phyloP scores from a whole-genome alignment of 2,888 invertebrate genomes.

The Torymus aiolomorphi region DNA sequence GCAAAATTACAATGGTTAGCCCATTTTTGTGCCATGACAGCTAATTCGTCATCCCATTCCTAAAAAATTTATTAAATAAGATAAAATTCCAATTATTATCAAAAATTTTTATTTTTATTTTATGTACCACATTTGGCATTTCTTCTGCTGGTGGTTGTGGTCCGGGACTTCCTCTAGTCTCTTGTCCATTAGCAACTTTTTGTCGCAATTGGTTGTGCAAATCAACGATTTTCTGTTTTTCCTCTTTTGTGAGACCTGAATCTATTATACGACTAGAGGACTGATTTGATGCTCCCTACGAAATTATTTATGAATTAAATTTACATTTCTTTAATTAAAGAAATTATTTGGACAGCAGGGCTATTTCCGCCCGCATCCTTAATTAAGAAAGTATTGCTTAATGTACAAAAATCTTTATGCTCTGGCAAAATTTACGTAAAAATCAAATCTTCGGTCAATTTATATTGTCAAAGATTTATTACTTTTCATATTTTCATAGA shows the following conservation, averaged over 20 bases:
- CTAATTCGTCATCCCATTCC: conserved; percentile 72
- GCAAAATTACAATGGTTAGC: conserved; percentile 74
- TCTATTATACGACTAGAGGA: no score
- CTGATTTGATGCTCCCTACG: no score
- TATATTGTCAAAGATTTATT: no score
- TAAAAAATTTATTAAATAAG: conserved; percentile 37
- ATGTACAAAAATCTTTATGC: no score
- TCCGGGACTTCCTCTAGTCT: conserved; percentile 60
- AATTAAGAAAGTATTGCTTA: no score
- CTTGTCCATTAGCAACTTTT: conserved; percentile 59
- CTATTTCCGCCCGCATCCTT: no score
- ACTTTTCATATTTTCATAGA: no score
- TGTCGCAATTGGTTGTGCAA: conserved; percentile 60
- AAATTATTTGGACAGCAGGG: no score
- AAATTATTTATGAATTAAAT: no score
- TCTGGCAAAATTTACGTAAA: no score
- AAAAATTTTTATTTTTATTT: neutral
- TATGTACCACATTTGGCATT: conserved; percentile 45
- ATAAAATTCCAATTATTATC: neutral
- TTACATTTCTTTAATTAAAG: no score
- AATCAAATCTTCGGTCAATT: no score
- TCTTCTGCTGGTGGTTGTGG: conserved; percentile 61
- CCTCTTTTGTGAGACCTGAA: conserved; percentile 17
- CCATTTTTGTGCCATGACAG: conserved; percentile 74
- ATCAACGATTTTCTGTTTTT: conserved; percentile 45